Base-by-base conservation (phyloP, 2,888 invertebrate species). In the Petrolisthes cinctipes region DNA sequence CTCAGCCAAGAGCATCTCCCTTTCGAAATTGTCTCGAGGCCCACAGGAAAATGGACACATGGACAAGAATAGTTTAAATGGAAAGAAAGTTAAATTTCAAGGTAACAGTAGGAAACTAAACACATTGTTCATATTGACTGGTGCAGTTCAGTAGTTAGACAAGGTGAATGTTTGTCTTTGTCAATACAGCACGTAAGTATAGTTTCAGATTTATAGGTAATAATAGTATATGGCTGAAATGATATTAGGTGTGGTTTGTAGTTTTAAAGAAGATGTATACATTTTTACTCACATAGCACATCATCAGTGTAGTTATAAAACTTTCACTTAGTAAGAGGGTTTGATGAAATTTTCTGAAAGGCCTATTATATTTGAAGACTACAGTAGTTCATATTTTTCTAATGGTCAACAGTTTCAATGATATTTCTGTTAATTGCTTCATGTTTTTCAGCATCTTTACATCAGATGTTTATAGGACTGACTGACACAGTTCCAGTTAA, bases 61-160 rank as follows among this genome's bases (percentile, higher is more conserved):
- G 57, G 83, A 87, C 75, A 87, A 87, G 86, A 87, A 71, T 87
- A 71, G 37, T 68, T 53, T 87, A 79, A 83, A 83, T 78, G 83
- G 80, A 83, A 87, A 87, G 86, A 87, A 73, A 83, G 86, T 87
- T 71, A 87, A 87, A 76, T 87, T 87, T 83, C 83, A 87, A 87
- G 86, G 86, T 87, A 87, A 87, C 79, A 54, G 20, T 61, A n/a
- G 76, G 61, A 78, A 75, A 71, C 76, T 37, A 76, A 37, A 51
- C 14, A 78, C 57, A 61, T 61, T 37, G 56, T 11, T 84, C 37
- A 76, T 51, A 20, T 56, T 57, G 37, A 37, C 37, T 37, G 37
- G 37, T 37, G 37, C 17, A 17, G 61, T 61, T 9, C 61, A 61
- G 37, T 61, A 78, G 17, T 23, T 76, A 83, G 83, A 83, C 37